A percentile compares a stretch with the other conserved stretches of the same genome.
phyloP scores from a whole-genome alignment of 2,797 vertebrate genomes.

The Sandelia bainsii region DNA sequence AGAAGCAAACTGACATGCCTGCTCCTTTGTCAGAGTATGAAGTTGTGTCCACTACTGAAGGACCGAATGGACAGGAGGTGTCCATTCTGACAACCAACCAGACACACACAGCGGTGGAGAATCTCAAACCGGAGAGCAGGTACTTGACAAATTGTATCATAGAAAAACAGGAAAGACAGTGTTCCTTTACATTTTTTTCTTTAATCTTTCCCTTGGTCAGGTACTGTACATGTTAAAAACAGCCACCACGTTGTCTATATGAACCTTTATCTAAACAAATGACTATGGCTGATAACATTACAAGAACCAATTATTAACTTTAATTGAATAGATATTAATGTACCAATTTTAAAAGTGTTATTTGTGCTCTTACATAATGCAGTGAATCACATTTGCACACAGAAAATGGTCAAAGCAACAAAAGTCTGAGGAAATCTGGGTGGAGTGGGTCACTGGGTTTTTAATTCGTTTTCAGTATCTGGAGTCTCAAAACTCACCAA shows the following conservation, averaged over 20 bases:
- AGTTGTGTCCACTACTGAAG: slow-evolving; percentile 90
- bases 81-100: slow-evolving; percentile 94
- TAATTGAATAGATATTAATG: background rate
- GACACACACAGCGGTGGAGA: slow-evolving; percentile 97
- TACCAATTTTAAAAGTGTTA: slow-evolving; percentile 11
- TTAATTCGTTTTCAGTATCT: slow-evolving; percentile 73
- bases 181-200: too few species aligned
- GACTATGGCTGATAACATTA: slow-evolving; percentile 30
- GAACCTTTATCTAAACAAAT: slow-evolving; percentile 2
- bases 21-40: slow-evolving; percentile 89
- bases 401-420: slow-evolving; percentile 39
- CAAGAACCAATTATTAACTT: slow-evolving; percentile 7
- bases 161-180: background rate
- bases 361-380: background rate
- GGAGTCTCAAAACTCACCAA: slow-evolving; percentile 68
- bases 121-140: slow-evolving; percentile 96
- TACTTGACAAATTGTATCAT: slow-evolving; percentile 61
- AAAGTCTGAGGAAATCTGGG: slow-evolving; percentile 54
- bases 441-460: slow-evolving; percentile 63
- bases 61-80: slow-evolving; percentile 87
- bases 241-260: background rate
- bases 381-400: slow-evolving; percentile 20
- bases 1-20: slow-evolving; percentile 3
- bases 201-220: background rate
- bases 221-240: background rate